Evolutionary conservation across 1,140 invertebrate species (phyloP).

Genomic region (Mya arenaria): DNA sequence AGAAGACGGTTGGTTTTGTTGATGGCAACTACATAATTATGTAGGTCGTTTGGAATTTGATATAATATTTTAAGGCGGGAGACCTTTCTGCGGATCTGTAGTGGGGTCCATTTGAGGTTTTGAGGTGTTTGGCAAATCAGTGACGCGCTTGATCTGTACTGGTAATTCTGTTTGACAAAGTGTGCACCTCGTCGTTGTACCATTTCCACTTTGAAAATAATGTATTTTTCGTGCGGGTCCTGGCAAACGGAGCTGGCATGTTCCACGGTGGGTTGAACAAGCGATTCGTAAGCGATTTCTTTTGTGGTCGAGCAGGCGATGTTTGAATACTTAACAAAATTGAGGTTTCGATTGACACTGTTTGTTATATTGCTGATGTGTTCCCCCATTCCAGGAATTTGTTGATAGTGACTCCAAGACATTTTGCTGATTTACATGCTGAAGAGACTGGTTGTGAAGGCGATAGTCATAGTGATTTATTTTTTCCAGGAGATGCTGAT

Average conservation of each 20-base stretch:
- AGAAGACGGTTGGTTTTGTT: neutral
- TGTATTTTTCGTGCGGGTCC: neutral
- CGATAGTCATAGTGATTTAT: neutral
- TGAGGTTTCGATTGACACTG: neutral
- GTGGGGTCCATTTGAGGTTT: slow-evolving; percentile 5
- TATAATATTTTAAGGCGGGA: neutral
- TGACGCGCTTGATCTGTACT: neutral
- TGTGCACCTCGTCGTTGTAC: too few relatives aligned
- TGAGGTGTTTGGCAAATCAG: neutral
- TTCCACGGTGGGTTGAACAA: slow-evolving; percentile 18
- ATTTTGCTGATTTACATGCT: slow-evolving; percentile 11
- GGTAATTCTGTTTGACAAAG: neutral
- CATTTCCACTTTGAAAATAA: neutral
- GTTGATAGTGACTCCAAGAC: neutral
- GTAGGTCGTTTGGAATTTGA: neutral
- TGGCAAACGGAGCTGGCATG: slow-evolving; percentile 2
- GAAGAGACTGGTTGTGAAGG: neutral
- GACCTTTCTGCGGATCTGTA: neutral
- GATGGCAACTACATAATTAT: slow-evolving; percentile 1
- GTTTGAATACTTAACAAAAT: slow-evolving; percentile 1
- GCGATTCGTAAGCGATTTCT: slow-evolving; percentile 25
- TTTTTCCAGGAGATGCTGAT: slow-evolving; percentile 1
- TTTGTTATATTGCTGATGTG: slow-evolving; percentile 19
- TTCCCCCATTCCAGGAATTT: neutral
- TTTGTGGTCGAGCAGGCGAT: neutral